phyloP scores from a whole-genome alignment of 37 sponge, comb jelly and placozoan species.

The Crambe crambe region DNA sequence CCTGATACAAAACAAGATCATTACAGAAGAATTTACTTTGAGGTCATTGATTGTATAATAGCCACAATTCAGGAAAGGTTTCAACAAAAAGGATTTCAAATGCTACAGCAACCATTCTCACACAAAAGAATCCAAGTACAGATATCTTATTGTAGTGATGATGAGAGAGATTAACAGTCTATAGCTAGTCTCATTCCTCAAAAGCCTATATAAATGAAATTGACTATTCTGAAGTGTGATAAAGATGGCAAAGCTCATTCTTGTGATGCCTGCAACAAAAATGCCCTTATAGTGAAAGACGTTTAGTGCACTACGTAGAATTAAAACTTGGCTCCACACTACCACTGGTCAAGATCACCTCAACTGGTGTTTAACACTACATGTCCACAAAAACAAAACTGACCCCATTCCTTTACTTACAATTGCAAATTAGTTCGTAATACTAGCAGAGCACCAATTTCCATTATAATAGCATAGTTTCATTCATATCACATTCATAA shows the following conservation, averaged over 20 bases:
- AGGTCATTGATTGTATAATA: constrained; percentile 55
- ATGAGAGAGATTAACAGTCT: not conserved
- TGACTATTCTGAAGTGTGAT: constrained; percentile 27
- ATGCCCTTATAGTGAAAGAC: constrained; percentile 51
- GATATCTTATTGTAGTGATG: not conserved
- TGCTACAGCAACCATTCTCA: constrained; percentile 9
- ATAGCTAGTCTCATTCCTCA: not conserved
- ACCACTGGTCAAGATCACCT: constrained; percentile 43
- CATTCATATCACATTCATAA: no score
- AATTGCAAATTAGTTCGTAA: constrained; percentile 41
- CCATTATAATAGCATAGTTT: no score
- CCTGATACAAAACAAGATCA: constrained; percentile 43
- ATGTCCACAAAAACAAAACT: constrained; percentile 56
- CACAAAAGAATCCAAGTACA: not conserved
- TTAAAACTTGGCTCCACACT: constrained; percentile 60
- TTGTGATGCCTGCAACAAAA: constrained; percentile 58
- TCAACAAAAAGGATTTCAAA: constrained; percentile 24
- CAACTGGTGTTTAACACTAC: constrained; percentile 43
- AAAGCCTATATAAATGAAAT: not conserved
- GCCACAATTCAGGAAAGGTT: constrained; percentile 22
- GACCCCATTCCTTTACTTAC: not conserved
- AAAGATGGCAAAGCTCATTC: constrained; percentile 42
- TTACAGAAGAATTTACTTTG: constrained; percentile 63
- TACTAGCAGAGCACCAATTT: no score
- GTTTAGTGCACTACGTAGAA: constrained; percentile 43